phyloP scores from a whole-genome alignment of 2,888 invertebrate genomes.

The Tupiocoris notatus region DNA sequence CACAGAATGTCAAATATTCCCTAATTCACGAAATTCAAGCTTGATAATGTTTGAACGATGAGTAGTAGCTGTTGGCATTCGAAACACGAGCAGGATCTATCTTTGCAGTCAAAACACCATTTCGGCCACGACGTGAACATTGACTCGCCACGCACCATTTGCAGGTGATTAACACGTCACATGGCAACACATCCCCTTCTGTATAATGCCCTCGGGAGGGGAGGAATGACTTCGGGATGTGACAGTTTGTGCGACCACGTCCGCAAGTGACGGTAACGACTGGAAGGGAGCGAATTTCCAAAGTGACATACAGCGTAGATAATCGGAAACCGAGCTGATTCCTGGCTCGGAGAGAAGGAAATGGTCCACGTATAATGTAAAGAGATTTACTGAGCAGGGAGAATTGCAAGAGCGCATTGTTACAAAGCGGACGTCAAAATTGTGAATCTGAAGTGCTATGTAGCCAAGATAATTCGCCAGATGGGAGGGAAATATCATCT shows the following conservation, averaged over 20 bases:
- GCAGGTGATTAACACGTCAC: neutral
- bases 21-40: too few relatives aligned
- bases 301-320: neutral
- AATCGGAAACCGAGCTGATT: neutral
- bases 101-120: neutral
- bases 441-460: too few relatives aligned
- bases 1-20: too few relatives aligned
- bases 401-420: too few relatives aligned
- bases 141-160: neutral
- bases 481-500: too few relatives aligned
- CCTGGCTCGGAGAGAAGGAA: neutral
- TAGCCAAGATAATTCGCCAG: too few relatives aligned
- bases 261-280: neutral
- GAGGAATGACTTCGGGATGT: neutral
- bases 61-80: neutral
- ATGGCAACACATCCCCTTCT: neutral
- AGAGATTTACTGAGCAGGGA: too few relatives aligned
- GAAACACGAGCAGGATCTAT: neutral
- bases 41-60: too few relatives aligned
- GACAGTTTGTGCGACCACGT: neutral
- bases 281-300: neutral
- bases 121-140: neutral
- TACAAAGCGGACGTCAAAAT: too few relatives aligned
- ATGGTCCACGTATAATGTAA: too few relatives aligned
- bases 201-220: neutral